Evolutionary conservation across 1,140 invertebrate genomes (phyloP).

Genomic region (Magallana gigas): DNA sequence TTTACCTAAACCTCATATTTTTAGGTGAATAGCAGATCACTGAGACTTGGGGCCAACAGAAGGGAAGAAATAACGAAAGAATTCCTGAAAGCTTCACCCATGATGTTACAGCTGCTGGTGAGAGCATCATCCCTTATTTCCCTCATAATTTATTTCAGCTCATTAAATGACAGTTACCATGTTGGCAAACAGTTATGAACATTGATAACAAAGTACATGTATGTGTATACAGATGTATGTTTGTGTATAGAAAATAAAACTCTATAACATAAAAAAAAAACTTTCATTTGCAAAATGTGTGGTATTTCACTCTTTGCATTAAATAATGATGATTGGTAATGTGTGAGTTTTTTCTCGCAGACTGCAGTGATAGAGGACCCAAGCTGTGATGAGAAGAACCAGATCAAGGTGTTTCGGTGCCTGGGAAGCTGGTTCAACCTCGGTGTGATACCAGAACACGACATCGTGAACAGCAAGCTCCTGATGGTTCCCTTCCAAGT

Average conservation of each 20-base stretch:
- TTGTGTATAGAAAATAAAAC: too few relatives aligned
- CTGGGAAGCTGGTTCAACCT: constrained; percentile 80
- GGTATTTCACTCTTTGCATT: too few relatives aligned
- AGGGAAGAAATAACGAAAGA: constrained; percentile 90
- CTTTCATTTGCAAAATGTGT: too few relatives aligned
- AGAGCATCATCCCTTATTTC: constrained; percentile 58
- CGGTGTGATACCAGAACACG: constrained; percentile 76
- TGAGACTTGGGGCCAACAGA: constrained; percentile 94
- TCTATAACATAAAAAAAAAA: too few relatives aligned
- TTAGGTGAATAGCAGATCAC: constrained; percentile 82
- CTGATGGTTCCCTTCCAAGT: constrained; percentile 77
- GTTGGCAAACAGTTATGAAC: too few relatives aligned
- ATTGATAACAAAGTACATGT: too few relatives aligned
- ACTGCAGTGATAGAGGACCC: constrained; percentile 65
- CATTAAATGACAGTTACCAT: too few relatives aligned
- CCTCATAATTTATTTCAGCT: too few relatives aligned
- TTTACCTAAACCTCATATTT: neutral
- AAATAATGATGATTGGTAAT: too few relatives aligned
- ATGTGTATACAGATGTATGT: too few relatives aligned
- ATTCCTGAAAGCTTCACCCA: constrained; percentile 81
- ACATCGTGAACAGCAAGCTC: constrained; percentile 75
- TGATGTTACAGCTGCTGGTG: constrained; percentile 87
- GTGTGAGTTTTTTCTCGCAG: constrained; percentile 54
- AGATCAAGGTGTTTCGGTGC: constrained; percentile 77
- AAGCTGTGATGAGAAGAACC: constrained; percentile 68